Evolutionary conservation across 2,888 invertebrate genomes (phyloP).

Genomic region (Cerastis leucographa): DNA sequence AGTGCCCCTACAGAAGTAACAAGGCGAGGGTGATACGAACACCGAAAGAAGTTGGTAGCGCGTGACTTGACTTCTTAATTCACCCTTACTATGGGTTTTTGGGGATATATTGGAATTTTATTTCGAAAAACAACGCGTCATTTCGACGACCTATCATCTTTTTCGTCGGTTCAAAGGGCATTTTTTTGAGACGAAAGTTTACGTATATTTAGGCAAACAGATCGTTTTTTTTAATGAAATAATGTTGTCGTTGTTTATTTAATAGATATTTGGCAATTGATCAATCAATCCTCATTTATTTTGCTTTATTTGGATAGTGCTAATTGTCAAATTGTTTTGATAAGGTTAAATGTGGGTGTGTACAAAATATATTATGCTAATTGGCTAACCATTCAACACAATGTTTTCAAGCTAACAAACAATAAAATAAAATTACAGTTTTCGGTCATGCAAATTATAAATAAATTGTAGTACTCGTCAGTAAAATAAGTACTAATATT

Average conservation of each 20-base stretch:
- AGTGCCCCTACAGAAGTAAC: conserved; percentile 78
- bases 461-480: background rate
- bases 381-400: conserved; percentile 25
- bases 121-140: conserved; percentile 1
- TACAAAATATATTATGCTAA: conserved; percentile 21
- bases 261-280: background rate
- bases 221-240: background rate
- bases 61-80: conserved; percentile 81
- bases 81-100: conserved; percentile 63
- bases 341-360: conserved; percentile 10
- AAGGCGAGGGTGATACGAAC: conserved; percentile 81
- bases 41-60: conserved; percentile 82
- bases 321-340: conserved; percentile 40
- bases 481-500: background rate
- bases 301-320: conserved; percentile 1
- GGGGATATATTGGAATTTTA: conserved; percentile 22
- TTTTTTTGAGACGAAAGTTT: background rate
- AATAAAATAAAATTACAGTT: conserved; percentile 2
- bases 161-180: background rate
- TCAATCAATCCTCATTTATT: conserved; percentile 16
- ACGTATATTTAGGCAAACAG: background rate
- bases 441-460: background rate
- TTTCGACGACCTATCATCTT: background rate
- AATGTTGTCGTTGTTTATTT: background rate
- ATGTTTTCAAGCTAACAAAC: conserved; percentile 26